Conservation (phyloP, 2,888 invertebrate genomes). For the Ophioninae sp. region DNA sequence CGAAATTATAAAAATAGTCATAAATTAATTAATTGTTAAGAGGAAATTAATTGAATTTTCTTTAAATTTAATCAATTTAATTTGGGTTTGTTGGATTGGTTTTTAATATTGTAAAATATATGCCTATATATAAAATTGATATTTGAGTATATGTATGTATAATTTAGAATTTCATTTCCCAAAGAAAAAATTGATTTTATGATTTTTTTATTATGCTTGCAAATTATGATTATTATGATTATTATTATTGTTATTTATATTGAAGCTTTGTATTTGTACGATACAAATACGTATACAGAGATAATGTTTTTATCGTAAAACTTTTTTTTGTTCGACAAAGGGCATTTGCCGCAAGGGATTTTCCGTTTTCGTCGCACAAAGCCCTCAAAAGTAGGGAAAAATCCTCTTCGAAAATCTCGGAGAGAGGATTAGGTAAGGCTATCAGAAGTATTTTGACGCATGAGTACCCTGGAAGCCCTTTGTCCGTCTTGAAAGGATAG, state of each 20-base stretch:
- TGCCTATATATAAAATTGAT: too few relatives aligned
- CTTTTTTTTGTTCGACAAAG: constrained; percentile 13
- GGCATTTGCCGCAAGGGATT: constrained; percentile 20
- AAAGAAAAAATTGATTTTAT: too few relatives aligned
- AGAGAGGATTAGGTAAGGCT: constrained; percentile 49
- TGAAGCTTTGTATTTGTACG: background rate
- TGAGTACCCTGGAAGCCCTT: constrained; percentile 7
- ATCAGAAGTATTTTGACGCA: constrained; percentile 19
- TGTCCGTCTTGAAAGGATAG: constrained; percentile 22
- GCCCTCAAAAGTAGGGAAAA: constrained; percentile 26
- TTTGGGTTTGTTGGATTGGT: too few relatives aligned
- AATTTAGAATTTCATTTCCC: too few relatives aligned
- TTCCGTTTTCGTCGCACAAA: constrained; percentile 20
- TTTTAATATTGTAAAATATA: too few relatives aligned
- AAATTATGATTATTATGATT: background rate
- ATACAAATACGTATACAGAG: background rate
- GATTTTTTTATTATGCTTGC: constrained; percentile 11
- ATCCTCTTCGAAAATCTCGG: constrained; percentile 39
- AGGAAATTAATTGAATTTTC: too few relatives aligned
- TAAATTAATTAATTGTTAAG: too few relatives aligned
- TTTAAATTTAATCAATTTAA: too few relatives aligned
- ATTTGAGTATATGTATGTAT: too few relatives aligned
- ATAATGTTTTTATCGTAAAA: background rate
- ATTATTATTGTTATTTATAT: too few relatives aligned
- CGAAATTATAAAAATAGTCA: too few relatives aligned